Evolutionary conservation across 2,888 invertebrate genomes (phyloP), one percentile per base, ranked within the genome.

Genomic region (Scaeva pyrastri): DNA sequence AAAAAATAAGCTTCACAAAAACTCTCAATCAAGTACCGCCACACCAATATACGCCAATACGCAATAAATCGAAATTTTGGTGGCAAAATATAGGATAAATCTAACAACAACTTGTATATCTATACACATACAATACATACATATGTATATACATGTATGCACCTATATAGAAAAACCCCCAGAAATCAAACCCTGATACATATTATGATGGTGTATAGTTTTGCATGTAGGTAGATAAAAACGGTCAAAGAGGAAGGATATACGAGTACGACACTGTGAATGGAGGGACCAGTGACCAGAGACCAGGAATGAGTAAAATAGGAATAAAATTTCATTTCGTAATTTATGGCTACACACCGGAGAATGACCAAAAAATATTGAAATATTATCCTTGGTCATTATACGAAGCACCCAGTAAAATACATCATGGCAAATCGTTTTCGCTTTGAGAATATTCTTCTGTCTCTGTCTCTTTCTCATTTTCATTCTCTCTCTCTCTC

Each of bases 331-430:
- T 77, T 74, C 70, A 77, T 82, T 86, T 82, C 73, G 81, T 82
- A 81, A 82, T 86, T 86, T 86, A 86, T 86, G 77, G 77, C 86
- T 82, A 74, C 82, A 82, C 82, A 82, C 64, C 66, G 76, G 77
- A 39, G 77, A 82, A 73, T 86, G 82, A 77, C 73, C 86, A 82
- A 86, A 86, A 81, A 82, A 82, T 86, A 86, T 86, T 86, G 86
- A 86, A 86, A 86, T 86, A 86, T 86, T 86, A 86, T 86, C 77
- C 77, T 77, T 74, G 86, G 77, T 77, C 86, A 82, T 86, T 86
- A 86, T 82, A 77, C 77, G 81, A 78, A 82, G 82, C 81, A 86
- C 86, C 81, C 81, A 70, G 82, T 77, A 64, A 86, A 86, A 86
- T 86, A 86, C 86, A 86, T 86, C 81, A 86, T 76, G 62, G 77